These are phyloP conservation scores for Oreochromis tanganicae DNA, from an alignment of 2,113 vertebrate genomes.

Conservation along the genomic window DNA sequence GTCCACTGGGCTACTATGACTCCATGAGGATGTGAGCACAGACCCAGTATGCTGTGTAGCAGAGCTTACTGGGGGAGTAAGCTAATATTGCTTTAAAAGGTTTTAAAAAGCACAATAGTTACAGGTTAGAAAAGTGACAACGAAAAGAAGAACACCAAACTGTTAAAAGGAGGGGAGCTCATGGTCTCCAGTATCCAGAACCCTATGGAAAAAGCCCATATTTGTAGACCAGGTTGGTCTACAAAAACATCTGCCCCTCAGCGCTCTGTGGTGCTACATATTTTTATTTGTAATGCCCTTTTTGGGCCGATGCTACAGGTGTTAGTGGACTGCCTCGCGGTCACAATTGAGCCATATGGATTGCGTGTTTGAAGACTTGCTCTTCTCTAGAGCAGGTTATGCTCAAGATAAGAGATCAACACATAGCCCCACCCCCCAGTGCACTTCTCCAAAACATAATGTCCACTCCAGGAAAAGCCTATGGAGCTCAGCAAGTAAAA, in stretches of 20 bases:
- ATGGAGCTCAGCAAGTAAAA: background rate
- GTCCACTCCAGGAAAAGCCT: background rate
- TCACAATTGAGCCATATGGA: background rate
- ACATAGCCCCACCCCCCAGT: background rate
- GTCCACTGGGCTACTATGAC: background rate
- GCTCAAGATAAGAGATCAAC: background rate
- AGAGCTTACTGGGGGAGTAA: background rate
- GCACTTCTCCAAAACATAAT: background rate
- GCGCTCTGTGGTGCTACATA: background rate
- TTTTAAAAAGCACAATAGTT: background rate
- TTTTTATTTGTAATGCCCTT: background rate
- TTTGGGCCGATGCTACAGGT: background rate
- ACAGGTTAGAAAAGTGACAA: background rate
- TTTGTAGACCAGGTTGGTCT: background rate
- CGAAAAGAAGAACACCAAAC: background rate
- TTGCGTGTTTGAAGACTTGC: background rate
- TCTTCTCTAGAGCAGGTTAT: background rate
- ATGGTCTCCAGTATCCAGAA: background rate
- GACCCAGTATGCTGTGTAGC: background rate
- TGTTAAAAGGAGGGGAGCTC: background rate
- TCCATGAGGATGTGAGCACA: background rate
- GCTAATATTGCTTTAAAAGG: background rate
- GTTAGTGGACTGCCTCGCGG: background rate
- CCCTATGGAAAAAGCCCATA: background rate
- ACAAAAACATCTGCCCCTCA: background rate